phyloP scores from a whole-genome alignment of 2,113 vertebrate species.

The Lagopus muta region DNA sequence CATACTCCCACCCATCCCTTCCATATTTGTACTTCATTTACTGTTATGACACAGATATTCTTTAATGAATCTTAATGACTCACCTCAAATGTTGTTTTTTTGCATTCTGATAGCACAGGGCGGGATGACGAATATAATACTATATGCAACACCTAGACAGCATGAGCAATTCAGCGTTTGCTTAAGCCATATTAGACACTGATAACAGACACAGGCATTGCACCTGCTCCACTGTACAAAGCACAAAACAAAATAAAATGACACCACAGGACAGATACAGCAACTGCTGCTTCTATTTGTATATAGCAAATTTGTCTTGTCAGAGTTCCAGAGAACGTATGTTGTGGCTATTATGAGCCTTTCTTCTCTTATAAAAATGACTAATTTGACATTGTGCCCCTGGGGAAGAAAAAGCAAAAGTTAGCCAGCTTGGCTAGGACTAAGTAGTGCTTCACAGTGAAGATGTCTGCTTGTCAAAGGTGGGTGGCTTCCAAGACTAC shows the following conservation, averaged over 20 bases:
- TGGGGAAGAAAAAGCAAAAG: constrained; percentile 19
- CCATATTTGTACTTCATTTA: constrained; percentile 29
- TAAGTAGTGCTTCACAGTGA: not conserved
- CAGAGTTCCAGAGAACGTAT: not conserved
- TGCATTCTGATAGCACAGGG: constrained; percentile 41
- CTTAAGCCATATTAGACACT: constrained; percentile 40
- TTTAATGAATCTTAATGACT: constrained; percentile 63
- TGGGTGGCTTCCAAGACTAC: not conserved
- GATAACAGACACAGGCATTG: constrained; percentile 39
- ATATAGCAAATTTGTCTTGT: constrained; percentile 3
- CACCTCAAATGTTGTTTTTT: constrained; percentile 54
- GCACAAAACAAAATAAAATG: not conserved
- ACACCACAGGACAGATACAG: not conserved
- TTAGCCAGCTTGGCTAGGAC: not conserved
- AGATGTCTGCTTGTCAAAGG: not conserved
- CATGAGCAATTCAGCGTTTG: constrained; percentile 38
- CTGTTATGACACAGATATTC: constrained; percentile 28
- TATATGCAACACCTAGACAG: constrained; percentile 64
- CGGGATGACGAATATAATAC: constrained; percentile 42
- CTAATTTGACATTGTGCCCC: constrained; percentile 48
- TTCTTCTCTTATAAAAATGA: constrained; percentile 30
- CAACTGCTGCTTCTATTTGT: constrained; percentile 17
- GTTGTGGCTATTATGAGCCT: constrained; percentile 24
- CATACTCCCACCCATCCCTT: not conserved
- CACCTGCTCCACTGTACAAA: constrained; percentile 37